Conservation (phyloP, 2,797 vertebrate genomes). For the Momotus momota region DNA sequence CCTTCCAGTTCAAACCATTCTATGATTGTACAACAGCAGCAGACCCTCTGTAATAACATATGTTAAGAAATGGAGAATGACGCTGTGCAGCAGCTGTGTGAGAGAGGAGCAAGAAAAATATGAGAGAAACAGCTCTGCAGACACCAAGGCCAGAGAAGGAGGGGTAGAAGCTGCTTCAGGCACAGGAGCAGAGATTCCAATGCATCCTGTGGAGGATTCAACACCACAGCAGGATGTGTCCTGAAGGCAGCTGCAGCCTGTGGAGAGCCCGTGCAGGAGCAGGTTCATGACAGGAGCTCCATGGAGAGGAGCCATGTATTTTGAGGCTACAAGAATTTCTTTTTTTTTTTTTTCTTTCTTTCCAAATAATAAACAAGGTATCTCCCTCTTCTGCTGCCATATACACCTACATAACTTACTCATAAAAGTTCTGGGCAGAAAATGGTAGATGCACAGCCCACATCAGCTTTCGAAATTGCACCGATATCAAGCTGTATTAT, state of each 20-base stretch:
- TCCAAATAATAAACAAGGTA: neutral
- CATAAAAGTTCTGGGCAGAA: neutral
- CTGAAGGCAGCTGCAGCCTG: neutral
- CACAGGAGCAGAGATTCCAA: neutral
- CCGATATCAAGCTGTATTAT: neutral
- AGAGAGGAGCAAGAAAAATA: neutral
- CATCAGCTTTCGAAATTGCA: neutral
- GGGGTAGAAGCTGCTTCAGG: neutral
- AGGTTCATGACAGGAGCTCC: neutral
- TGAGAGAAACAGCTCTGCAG: neutral
- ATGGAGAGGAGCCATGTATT: fast-evolving
- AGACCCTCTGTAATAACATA: neutral
- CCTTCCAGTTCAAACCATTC: neutral
- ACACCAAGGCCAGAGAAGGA: no score
- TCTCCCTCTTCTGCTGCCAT: neutral
- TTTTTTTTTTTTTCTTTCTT: neutral
- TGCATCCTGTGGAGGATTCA: neutral
- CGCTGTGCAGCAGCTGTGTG: neutral
- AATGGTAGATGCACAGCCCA: neutral
- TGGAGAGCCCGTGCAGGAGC: neutral
- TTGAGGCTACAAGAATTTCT: neutral
- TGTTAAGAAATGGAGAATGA: neutral
- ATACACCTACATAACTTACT: neutral
- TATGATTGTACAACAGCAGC: no score
- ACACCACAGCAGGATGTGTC: fast-evolving